Base-by-base conservation (phyloP, 2,888 invertebrate species). In the Tachystola acroxantha region DNA sequence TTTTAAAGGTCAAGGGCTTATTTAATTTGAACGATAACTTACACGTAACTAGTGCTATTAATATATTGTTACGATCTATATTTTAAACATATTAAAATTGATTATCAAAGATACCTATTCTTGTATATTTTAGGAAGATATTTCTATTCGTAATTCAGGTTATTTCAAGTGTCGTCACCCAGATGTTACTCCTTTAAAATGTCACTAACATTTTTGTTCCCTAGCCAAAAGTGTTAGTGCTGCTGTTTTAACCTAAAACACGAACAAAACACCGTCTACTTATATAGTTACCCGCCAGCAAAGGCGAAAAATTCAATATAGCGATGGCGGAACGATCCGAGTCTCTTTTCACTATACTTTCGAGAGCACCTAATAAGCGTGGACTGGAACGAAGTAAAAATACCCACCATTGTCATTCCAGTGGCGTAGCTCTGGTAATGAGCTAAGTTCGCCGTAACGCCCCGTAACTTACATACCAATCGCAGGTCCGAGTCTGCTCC, bases 391-490 rank as follows among this genome's bases (percentile, higher is more conserved):
- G 68, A 74, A 78, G 77, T 78, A 78, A 84, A 81, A 82, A 82
- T 78, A 74, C 64, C 48, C 57, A 53, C 60, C 68, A 84, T 85
- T 86, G 80, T 82, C 75, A 86, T 85, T 84, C 85, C 50, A 45
- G 36, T 39, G 51, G 65, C 84, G 84, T 72, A 63, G 58, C 58
- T 55, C 61, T 72, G 72, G 85, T 85, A 84, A 85, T 86, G 85
- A 86, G 84, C 80, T 82, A 85, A 86, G 82, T 86, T 86, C 74
- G 70, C 76, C 64, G 80, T 81, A 78, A 80, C 74, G 74, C 73
- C 74, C 64, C 75, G 76, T 75, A 76, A 81, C 85, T 80, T 85
- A 84, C 85, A 84, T 84, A 84, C 80, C 81, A 81, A 84, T 82
- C 74, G 74, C 63, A 60, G 53, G 59, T 52, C 59, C 51, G n/a